Evolutionary conservation across 2,888 invertebrate genomes (phyloP).

Genomic region (Watsonalla binaria): DNA sequence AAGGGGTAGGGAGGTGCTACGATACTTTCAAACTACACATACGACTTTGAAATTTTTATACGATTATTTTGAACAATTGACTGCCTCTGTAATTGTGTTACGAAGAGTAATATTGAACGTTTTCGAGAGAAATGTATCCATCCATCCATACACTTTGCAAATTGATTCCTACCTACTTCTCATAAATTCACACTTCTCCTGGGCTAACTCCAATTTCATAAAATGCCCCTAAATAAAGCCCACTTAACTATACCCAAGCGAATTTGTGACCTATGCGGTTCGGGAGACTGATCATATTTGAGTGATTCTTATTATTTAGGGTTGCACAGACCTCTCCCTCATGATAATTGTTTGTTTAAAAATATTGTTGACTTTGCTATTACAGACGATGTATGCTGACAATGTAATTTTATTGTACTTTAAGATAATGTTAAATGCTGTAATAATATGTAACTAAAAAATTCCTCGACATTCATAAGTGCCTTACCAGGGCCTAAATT

Average conservation of each 20-base stretch:
- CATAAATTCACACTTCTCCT: slow-evolving; percentile 23
- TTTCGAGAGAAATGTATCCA: no score
- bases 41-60: no score
- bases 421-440: slow-evolving; percentile 19
- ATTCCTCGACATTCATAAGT: no score
- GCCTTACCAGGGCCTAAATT: no score
- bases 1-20: no score
- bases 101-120: no score
- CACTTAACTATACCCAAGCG: slow-evolving; percentile 2
- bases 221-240: slow-evolving; percentile 42
- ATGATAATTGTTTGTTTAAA: slow-evolving; percentile 45
- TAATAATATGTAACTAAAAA: no score
- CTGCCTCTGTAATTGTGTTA: no score
- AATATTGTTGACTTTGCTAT: slow-evolving; percentile 57
- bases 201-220: slow-evolving; percentile 45
- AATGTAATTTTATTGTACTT: slow-evolving; percentile 47
- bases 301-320: slow-evolving; percentile 8
- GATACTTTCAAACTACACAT: no score
- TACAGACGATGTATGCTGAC: slow-evolving; percentile 49
- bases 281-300: slow-evolving; percentile 13
- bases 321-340: slow-evolving; percentile 26
- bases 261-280: slow-evolving; percentile 10
- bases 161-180: neutral
- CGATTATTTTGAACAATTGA: no score
- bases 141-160: no score